These are phyloP conservation scores for Toxotes lorentzi DNA, from an alignment of 2,797 vertebrate genomes.

Conservation along the genomic window DNA sequence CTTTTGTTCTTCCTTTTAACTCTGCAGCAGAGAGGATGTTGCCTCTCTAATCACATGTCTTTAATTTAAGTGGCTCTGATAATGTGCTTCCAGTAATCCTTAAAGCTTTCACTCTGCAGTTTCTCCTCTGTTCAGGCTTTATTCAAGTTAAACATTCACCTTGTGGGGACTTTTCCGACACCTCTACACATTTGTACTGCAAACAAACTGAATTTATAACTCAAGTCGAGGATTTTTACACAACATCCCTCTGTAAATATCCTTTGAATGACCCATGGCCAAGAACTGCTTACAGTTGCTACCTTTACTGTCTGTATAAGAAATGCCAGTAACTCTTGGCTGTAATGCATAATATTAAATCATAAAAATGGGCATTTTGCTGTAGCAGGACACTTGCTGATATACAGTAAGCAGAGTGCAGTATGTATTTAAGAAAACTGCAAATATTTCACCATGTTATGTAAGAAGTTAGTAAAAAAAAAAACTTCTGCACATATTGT, in stretches of 20 bases:
- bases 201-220: background rate
- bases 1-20: slow-evolving; percentile 1
- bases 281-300: background rate
- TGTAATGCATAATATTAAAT: background rate
- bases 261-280: background rate
- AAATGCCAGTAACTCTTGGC: background rate
- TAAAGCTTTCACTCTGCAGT: slow-evolving; percentile 17
- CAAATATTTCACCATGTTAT: background rate
- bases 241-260: slow-evolving; percentile 1
- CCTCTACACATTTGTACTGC: background rate
- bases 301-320: background rate
- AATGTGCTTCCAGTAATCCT: slow-evolving; percentile 38
- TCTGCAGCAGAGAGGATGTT: background rate
- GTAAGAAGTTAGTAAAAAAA: background rate
- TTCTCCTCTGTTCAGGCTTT: background rate
- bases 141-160: background rate
- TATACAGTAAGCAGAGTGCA: background rate
- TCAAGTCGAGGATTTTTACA: slow-evolving; percentile 5
- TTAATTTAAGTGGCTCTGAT: slow-evolving; percentile 30
- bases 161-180: background rate
- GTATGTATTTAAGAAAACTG: background rate
- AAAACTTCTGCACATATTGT: background rate
- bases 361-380: background rate
- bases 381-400: background rate
- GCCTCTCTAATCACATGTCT: slow-evolving; percentile 10